Base-by-base conservation (phyloP, 2,797 vertebrate species). In the Myotis vivesi region DNA sequence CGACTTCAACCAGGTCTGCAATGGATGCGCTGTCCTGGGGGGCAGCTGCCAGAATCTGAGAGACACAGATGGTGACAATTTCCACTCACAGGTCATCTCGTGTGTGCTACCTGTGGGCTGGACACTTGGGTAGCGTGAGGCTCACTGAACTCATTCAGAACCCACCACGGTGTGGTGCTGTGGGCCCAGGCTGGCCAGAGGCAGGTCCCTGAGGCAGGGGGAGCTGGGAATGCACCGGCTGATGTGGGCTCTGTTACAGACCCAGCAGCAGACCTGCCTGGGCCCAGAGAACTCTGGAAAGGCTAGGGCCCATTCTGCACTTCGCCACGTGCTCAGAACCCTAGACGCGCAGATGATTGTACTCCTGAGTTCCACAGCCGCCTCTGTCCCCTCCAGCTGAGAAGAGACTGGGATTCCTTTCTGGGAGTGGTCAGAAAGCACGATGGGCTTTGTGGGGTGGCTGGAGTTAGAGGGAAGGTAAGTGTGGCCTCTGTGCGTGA, bases 71-170 rank as follows among this genome's bases (percentile, higher is more conserved):
- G 8, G 85, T 71, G 94, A 96, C 85, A 51, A 28, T 90, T 93
- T 94, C 82, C 64, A 69, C 49, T 94, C 76, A 49, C 93, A 95
- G 95, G 93, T 94, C 68, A 83, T 66, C 71, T 41, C 11, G 64
- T 80, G 89, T 86, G 75, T 71, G 80, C 83, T 87, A 71, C 76
- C 81, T 62, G 93, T 49, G 92, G 87, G 82, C 85, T 89, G 79
- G 87, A 91, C 94, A 93, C 86, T 82, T 87, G 92, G 66, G 85
- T 95, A 59, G 12, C 51, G 73, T 96, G 94, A 92, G 92, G n/a
- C 62, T 73, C 93, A 64, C 90, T 80, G 69, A 95, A 95, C 72
- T 97, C 92, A 92, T 85, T 86, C 82, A 79, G 90, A 94, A 88
- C 57, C 2, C 33, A 75, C 82, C 2, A 5, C 62, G 55, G 11